Base-by-base conservation (phyloP, 92 coral and sea anemone species). In the Chrysogorgia sp. region DNA sequence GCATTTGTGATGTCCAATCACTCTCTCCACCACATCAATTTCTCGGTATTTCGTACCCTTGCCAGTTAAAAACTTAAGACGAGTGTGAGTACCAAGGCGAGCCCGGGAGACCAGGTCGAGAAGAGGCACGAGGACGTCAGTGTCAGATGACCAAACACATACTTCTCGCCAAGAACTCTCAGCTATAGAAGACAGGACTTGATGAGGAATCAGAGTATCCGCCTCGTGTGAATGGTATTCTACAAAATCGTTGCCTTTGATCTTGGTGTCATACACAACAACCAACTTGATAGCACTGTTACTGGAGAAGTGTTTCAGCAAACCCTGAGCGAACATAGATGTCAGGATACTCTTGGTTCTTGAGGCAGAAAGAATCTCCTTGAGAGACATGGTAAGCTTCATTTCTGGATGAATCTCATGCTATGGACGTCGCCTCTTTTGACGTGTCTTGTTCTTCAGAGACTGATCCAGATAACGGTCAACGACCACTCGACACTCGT, bases 51-150 rank as follows among this genome's bases (percentile, higher is more conserved):
- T n/a, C n/a, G n/a, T n/a, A n/a, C n/a, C n/a, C n/a, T n/a, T n/a
- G n/a, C n/a, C n/a, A n/a, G n/a, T n/a, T n/a, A n/a, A n/a, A n/a
- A n/a, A n/a, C n/a, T n/a, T 4, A 20, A 58, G 33, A 23, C 65
- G 65, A 20, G 7, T 53, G 60, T 53, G 12, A 58, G 33, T 20
- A 29, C 75, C 75, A 79, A 40, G 76, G 50, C 78, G 83, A 23
- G 48, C 63, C 52, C 75, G 32, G 14, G 77, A 47, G 26, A 64
- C 63, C 77, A 43, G 55, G 41, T 76, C 82, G 57, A 76, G 43
- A 31, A 76, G 75, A 30, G 60, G 82, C n/a, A n/a, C n/a, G n/a
- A n/a, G n/a, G 15, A 61, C 80, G 72, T 74, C 80, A 59, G 80
- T 74, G 66, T 74, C 80, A 21, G 80, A 68, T 58, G 80, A 74